phyloP scores from a whole-genome alignment of 2,797 vertebrate species.

The Galago senegalensis region DNA sequence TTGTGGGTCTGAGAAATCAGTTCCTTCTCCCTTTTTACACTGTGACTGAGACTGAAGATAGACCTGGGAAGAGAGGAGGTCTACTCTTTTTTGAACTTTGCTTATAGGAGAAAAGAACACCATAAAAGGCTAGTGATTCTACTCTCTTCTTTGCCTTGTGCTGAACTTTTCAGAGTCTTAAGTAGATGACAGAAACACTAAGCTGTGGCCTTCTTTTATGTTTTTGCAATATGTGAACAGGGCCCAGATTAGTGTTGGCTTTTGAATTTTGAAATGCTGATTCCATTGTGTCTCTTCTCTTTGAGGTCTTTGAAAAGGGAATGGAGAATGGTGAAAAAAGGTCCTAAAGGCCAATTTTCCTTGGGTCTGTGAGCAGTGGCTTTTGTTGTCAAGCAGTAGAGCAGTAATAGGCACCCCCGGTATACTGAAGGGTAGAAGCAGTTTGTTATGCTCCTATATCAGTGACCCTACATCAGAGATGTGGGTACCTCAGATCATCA shows the following conservation, averaged over 20 bases:
- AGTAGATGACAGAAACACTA: neutral
- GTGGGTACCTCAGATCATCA: neutral
- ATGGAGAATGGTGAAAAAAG: neutral
- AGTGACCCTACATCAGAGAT: neutral
- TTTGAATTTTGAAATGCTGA: conserved; percentile 56
- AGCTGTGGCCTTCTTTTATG: neutral
- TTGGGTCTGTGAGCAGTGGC: conserved; percentile 1
- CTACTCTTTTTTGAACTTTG: conserved; percentile 1
- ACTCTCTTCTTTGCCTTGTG: conserved; percentile 55
- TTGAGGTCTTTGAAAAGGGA: conserved; percentile 19
- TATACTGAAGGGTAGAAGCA: no score
- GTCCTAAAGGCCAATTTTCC: neutral
- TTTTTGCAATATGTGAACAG: conserved; percentile 31
- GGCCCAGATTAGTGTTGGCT: conserved; percentile 15
- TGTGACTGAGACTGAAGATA: conserved; percentile 47
- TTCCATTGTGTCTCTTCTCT: conserved; percentile 48
- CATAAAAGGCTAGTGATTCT: conserved; percentile 16
- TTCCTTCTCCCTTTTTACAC: neutral
- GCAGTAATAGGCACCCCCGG: no score
- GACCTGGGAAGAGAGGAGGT: neutral
- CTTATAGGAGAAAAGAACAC: neutral
- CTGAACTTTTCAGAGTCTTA: conserved; percentile 44
- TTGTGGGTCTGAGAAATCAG: conserved; percentile 53
- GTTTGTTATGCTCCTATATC: no score
- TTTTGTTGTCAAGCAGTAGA: neutral